These are phyloP conservation scores for Melanostoma scalare DNA, from an alignment of 2,888 invertebrate genomes.

Conservation along the genomic window DNA sequence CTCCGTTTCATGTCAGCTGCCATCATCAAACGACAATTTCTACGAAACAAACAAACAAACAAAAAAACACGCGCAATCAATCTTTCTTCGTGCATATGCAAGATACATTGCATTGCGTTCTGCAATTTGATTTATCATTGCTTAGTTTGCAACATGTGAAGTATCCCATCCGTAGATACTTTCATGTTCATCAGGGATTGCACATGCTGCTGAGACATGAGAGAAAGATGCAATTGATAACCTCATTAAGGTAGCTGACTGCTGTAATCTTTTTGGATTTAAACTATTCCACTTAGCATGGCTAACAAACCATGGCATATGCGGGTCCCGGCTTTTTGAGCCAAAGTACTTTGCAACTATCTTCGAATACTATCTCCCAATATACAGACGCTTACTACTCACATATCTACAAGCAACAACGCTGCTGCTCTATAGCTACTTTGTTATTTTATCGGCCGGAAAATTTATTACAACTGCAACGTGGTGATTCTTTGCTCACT, in stretches of 20 bases:
- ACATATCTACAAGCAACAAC: constrained; percentile 11
- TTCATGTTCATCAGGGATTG: constrained; percentile 28
- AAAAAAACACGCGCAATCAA: constrained; percentile 50
- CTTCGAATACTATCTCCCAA: constrained; percentile 41
- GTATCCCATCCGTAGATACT: constrained; percentile 34
- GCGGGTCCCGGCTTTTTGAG: constrained; percentile 24
- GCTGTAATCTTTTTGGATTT: constrained; percentile 53
- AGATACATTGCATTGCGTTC: constrained; percentile 16
- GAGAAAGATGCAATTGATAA: constrained; percentile 57
- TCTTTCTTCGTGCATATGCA: constrained; percentile 26
- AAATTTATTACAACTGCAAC: constrained; percentile 70
- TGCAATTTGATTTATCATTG: constrained; percentile 38
- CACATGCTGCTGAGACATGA: not conserved
- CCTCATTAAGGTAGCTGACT: constrained; percentile 63
- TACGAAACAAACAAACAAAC: constrained; percentile 5
- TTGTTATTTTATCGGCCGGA: constrained; percentile 69
- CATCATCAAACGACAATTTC: constrained; percentile 48
- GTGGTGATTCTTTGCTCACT: constrained; percentile 18
- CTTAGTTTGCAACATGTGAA: constrained; percentile 22
- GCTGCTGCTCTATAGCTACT: constrained; percentile 24
- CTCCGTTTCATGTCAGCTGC: constrained; percentile 15
- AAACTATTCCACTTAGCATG: constrained; percentile 52
- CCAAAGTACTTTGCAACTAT: constrained; percentile 28
- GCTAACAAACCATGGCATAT: constrained; percentile 50
- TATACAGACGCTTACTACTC: constrained; percentile 7